Evolutionary conservation across 2,888 invertebrate species (phyloP).

Genomic region (Dryobotodes eremita): DNA sequence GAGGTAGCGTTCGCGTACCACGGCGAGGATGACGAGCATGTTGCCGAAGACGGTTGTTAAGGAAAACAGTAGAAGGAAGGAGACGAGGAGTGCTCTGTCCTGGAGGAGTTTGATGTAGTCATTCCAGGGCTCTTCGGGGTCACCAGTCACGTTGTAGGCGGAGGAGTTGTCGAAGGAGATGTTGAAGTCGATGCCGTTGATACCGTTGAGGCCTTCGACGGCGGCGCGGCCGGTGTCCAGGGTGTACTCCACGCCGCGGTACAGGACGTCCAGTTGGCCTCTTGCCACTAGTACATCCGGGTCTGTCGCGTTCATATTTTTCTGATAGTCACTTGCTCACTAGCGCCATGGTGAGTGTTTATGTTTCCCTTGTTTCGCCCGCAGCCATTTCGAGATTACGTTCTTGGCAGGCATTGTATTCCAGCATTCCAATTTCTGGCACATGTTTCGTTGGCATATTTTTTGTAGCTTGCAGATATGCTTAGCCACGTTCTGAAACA

Average conservation of each 20-base stretch:
- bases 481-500: constrained; percentile 83
- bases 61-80: constrained; percentile 96
- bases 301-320: constrained; percentile 88
- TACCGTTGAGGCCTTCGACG: constrained; percentile 80
- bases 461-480: constrained; percentile 71
- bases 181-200: constrained; percentile 82
- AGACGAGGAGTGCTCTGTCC: constrained; percentile 94
- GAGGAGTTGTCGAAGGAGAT: constrained; percentile 80
- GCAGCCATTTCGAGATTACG: constrained; percentile 89
- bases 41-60: constrained; percentile 98
- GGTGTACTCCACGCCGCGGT: constrained; percentile 82
- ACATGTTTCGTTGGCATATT: constrained; percentile 86
- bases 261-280: constrained; percentile 84
- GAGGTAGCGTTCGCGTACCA: constrained; percentile 97
- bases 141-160: constrained; percentile 78
- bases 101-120: constrained; percentile 88
- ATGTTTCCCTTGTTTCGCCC: constrained; percentile 88
- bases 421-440: constrained; percentile 82
- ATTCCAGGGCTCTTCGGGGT: constrained; percentile 83
- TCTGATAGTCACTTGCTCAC: constrained; percentile 82
- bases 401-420: constrained; percentile 89
- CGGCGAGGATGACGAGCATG: constrained; percentile 97
- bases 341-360: constrained; percentile 88
- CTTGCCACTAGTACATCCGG: constrained; percentile 85
- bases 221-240: constrained; percentile 74